These are phyloP conservation scores for Brachionus angularis DNA, from an alignment of 1,140 invertebrate genomes.

Conservation along the genomic window DNA sequence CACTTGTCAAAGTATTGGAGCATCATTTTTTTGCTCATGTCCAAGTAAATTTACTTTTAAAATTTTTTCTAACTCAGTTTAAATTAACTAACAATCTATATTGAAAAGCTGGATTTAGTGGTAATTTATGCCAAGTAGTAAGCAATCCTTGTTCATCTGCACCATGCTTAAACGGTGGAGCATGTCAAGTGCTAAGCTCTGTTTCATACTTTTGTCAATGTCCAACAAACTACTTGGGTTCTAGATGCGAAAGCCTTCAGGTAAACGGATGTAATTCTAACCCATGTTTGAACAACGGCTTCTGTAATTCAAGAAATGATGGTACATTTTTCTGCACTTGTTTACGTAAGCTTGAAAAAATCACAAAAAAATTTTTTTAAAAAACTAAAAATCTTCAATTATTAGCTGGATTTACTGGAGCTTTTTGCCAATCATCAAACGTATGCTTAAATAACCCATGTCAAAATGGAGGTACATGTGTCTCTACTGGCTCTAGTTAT, in stretches of 20 bases:
- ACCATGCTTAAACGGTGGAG: background rate
- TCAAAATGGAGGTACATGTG: slow-evolving; percentile 17
- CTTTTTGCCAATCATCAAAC: background rate
- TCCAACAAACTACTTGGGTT: background rate
- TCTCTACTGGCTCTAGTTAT: background rate
- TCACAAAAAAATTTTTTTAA: background rate
- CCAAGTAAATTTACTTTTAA: background rate
- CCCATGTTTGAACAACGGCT: slow-evolving; percentile 39
- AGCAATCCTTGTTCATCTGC: background rate
- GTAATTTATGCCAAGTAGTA: background rate
- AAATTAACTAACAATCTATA: background rate
- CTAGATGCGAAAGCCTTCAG: slow-evolving; percentile 10
- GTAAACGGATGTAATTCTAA: background rate
- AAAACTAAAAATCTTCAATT: background rate
- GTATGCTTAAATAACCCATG: slow-evolving; percentile 18
- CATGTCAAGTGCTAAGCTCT: background rate
- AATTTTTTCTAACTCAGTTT: background rate
- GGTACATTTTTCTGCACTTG: background rate
- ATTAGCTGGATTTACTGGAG: slow-evolving; percentile 21
- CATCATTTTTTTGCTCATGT: too few relatives aligned
- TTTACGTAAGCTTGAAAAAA: slow-evolving; percentile 9
- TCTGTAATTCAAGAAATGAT: background rate
- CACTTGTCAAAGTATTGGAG: slow-evolving; percentile 67
- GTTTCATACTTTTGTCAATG: background rate
- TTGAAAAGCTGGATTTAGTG: background rate